phyloP scores from a whole-genome alignment of 2,113 vertebrate genomes.

The Leucoraja erinaceus region DNA sequence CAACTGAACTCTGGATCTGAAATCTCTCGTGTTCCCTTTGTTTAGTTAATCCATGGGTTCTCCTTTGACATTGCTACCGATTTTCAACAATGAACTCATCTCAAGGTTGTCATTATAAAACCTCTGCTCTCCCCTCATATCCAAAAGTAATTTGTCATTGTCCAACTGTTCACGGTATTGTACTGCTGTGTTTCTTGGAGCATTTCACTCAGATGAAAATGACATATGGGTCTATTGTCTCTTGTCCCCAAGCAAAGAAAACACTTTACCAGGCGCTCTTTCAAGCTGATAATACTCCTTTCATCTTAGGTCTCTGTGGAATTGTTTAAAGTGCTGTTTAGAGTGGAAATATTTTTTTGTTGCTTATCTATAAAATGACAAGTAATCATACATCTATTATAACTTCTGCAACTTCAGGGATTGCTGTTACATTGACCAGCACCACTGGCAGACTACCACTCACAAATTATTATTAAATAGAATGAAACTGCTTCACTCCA shows the following conservation, averaged over 20 bases:
- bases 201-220: neutral
- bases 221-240: conserved; percentile 23
- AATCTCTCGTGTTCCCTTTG: neutral
- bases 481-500: neutral
- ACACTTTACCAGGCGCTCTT: conserved; percentile 9
- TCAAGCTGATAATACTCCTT: neutral
- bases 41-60: neutral
- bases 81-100: neutral
- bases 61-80: neutral
- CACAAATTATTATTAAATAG: neutral
- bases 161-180: neutral
- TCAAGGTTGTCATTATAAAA: neutral
- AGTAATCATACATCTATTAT: conserved; percentile 13
- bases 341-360: conserved; percentile 15
- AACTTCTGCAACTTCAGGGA: conserved; percentile 4
- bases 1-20: too few species aligned
- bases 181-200: neutral
- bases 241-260: conserved; percentile 5
- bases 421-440: neutral
- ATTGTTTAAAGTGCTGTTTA: neutral
- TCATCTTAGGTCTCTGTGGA: neutral
- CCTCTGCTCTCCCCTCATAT: neutral
- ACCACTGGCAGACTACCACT: neutral
- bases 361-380: conserved; percentile 9
- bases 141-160: neutral